Percentiles rank a stretch among this genome's conserved stretches.
Conservation (phyloP, 2,797 vertebrate genomes). For the Xiphophorus birchmanni region DNA sequence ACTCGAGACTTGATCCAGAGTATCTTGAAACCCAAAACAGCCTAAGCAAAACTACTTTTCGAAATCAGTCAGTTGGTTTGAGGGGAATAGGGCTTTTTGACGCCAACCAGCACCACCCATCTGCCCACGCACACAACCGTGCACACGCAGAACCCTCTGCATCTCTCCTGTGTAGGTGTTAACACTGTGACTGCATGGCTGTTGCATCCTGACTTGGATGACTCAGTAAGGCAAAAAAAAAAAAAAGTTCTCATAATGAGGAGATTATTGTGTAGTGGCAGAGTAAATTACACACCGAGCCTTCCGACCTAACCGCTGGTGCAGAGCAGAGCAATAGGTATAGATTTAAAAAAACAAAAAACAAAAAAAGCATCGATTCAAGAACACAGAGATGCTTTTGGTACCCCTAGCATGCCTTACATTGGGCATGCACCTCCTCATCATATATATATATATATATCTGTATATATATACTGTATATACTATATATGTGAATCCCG, state of each 20-base stretch:
- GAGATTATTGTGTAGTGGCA: constrained; percentile 66
- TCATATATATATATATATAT: not conserved
- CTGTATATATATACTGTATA: too few species aligned
- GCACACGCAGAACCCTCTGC: constrained; percentile 16
- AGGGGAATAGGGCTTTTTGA: not conserved
- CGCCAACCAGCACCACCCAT: not conserved
- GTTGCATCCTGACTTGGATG: constrained; percentile 44
- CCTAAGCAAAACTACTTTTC: constrained; percentile 18
- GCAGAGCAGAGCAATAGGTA: constrained; percentile 45
- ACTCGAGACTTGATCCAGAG: not conserved
- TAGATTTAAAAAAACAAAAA: constrained; percentile 35
- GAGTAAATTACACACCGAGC: constrained; percentile 64
- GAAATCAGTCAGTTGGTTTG: constrained; percentile 2
- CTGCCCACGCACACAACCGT: constrained; percentile 2
- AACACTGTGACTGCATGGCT: constrained; percentile 23
- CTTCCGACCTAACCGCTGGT: constrained; percentile 39
- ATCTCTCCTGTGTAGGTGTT: constrained; percentile 36
- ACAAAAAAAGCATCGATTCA: constrained; percentile 26
- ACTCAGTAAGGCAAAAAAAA: constrained; percentile 49
- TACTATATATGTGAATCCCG: too few species aligned
- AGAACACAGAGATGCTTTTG: constrained; percentile 19
- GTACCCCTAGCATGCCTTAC: not conserved
- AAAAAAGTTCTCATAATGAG: constrained; percentile 67
- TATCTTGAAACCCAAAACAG: constrained; percentile 4
- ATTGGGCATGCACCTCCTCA: constrained; percentile 9